Conservation (phyloP, 2,888 invertebrate genomes). For the Venusia cambrica region DNA sequence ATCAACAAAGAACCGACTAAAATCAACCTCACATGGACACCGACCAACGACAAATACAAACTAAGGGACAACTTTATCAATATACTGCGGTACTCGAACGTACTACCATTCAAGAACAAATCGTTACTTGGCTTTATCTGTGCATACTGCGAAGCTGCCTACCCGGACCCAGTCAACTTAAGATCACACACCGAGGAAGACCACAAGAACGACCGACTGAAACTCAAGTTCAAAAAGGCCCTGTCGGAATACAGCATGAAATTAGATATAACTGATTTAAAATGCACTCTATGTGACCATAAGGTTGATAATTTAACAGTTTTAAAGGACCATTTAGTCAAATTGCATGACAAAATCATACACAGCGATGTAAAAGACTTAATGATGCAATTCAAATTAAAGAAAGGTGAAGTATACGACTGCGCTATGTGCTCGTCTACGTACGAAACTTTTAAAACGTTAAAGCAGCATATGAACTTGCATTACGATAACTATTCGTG, state of each 20-base stretch:
- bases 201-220: slow-evolving; percentile 48
- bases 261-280: slow-evolving; percentile 62
- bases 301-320: slow-evolving; percentile 44
- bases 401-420: slow-evolving; percentile 42
- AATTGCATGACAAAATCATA: slow-evolving; percentile 51
- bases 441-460: slow-evolving; percentile 64
- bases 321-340: slow-evolving; percentile 52
- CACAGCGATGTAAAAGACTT: slow-evolving; percentile 59
- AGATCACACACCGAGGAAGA: slow-evolving; percentile 44
- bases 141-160: slow-evolving; percentile 53
- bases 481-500: slow-evolving; percentile 68
- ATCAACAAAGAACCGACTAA: slow-evolving; percentile 33
- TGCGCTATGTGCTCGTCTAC: slow-evolving; percentile 58
- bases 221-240: slow-evolving; percentile 51
- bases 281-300: slow-evolving; percentile 52
- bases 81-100: slow-evolving; percentile 58
- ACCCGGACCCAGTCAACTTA: slow-evolving; percentile 56
- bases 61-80: slow-evolving; percentile 55
- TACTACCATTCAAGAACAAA: slow-evolving; percentile 58
- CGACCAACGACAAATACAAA: slow-evolving; percentile 45
- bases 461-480: slow-evolving; percentile 65
- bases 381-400: slow-evolving; percentile 59
- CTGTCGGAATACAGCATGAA: slow-evolving; percentile 45
- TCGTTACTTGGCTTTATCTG: slow-evolving; percentile 56
- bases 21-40: slow-evolving; percentile 42